Base-by-base conservation (phyloP, 2,113 vertebrate species). In the Hoplias malabaricus region DNA sequence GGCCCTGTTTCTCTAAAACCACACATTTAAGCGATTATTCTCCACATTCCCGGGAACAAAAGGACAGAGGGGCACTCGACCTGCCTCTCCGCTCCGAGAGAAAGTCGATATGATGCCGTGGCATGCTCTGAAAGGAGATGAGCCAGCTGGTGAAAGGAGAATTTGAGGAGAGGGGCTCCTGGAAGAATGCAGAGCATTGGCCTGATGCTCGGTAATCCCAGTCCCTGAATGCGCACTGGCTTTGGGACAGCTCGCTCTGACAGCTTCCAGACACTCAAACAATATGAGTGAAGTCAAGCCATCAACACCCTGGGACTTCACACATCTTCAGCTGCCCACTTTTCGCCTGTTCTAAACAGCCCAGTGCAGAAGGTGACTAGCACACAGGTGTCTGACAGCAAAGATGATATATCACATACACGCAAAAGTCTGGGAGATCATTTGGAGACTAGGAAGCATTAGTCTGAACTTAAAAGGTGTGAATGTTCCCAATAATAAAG, bases 21-120 rank as follows among this genome's bases (percentile, higher is more conserved):
- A 90, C 88, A 91, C 88, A 89, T 86, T 88, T 91, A 88, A 91
- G 85, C 88, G 86, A 89, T 91, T 91, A 91, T 86, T 89, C 85
- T 80, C 81, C 40, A 61, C 87, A 89, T 85, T 88, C 88, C 84
- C 82, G 69, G 29, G 83, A 80, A 89, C 84, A 81, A 82, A 77
- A 85, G 81, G 74, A 23, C 48, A 69, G 21, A 78, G 29, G 29
- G 29, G 69, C 68, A 73, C 69, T 62, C 23, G 19, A 50, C 23
- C 68, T 40, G 34, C 56, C 59, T 40, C 63, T 65, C 53, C 0
- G 11, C 56, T 53, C 68, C 63, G 16, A 77, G 77, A 80, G 84
- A 68, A 81, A 82, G 89, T 53, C 68, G 79, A 89, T 88, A 85
- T 85, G 68, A 85, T 87, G 84, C 84, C 74, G 76, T 62, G 36